These are phyloP conservation scores for Coboldia fuscipes DNA, from an alignment of 1,140 invertebrate species.

Conservation along the genomic window DNA sequence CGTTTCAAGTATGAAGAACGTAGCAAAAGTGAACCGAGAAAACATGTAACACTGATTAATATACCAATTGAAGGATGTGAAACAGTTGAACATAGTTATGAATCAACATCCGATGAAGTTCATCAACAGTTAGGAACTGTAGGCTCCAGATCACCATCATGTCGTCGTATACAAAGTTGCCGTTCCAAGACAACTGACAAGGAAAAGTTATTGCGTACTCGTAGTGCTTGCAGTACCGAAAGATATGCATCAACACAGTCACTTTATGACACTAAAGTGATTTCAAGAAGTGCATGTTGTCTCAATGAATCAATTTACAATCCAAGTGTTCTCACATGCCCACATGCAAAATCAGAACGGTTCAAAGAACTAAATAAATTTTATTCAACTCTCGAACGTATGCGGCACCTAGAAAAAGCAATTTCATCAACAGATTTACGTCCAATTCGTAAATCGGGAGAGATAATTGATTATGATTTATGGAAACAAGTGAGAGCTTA, in stretches of 20 bases:
- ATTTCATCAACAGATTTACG: slow-evolving; percentile 45
- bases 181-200: slow-evolving; percentile 12
- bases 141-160: slow-evolving; percentile 35
- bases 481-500: slow-evolving; percentile 62
- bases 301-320: slow-evolving; percentile 13
- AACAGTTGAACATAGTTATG: too few species aligned
- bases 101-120: too few species aligned
- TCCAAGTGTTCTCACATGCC: slow-evolving; percentile 16
- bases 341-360: slow-evolving; percentile 47
- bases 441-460: slow-evolving; percentile 43
- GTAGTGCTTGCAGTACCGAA: slow-evolving; percentile 35
- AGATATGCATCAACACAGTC: slow-evolving; percentile 10
- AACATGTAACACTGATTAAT: slow-evolving; percentile 17
- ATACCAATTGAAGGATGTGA: too few species aligned
- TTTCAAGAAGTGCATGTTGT: slow-evolving; percentile 18
- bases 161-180: slow-evolving; percentile 32
- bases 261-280: slow-evolving; percentile 15
- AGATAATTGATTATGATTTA: slow-evolving; percentile 67
- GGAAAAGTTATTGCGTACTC: slow-evolving; percentile 27
- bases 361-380: slow-evolving; percentile 73
- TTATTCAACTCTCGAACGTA: slow-evolving; percentile 66
- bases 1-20: slow-evolving; percentile 14
- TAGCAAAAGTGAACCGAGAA: slow-evolving; percentile 6
- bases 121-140: slow-evolving; percentile 19
- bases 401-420: slow-evolving; percentile 57